A percentile compares a stretch with the other conserved stretches of the same genome.
Conservation (phyloP, 2,797 vertebrate genomes). For the Bryconaethiops microstoma region DNA sequence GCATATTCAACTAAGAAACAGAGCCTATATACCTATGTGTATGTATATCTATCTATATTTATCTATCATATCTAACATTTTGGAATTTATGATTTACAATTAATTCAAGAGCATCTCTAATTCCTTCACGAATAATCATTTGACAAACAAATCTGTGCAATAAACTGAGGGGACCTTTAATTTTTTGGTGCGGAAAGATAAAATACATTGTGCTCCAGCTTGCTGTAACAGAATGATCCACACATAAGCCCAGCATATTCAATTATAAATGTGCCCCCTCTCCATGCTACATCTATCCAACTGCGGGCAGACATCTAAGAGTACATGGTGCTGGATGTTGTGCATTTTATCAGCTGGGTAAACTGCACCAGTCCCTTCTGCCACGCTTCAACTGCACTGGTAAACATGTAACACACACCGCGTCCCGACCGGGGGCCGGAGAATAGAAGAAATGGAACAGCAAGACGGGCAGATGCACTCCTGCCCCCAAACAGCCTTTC, state of each 20-base stretch:
- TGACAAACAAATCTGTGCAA: too few relatives aligned
- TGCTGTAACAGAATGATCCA: not conserved
- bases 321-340: not conserved
- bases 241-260: not conserved
- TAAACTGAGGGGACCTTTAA: not conserved
- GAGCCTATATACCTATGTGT: too few relatives aligned
- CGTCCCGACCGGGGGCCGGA: constrained; percentile 9
- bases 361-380: constrained; percentile 60
- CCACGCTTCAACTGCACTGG: constrained; percentile 58
- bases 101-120: too few relatives aligned
- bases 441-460: not conserved
- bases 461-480: constrained; percentile 30
- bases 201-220: not conserved
- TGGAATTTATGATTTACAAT: too few relatives aligned
- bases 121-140: too few relatives aligned
- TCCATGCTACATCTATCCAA: not conserved
- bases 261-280: constrained; percentile 17
- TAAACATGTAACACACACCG: constrained; percentile 61
- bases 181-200: not conserved
- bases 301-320: not conserved
- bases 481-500: constrained; percentile 51
- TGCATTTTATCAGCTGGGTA: constrained; percentile 62
- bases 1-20: too few relatives aligned
- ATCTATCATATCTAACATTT: too few relatives aligned
- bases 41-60: too few relatives aligned